phyloP scores from a whole-genome alignment of 2,888 invertebrate genomes.

The Acleris sparsana region DNA sequence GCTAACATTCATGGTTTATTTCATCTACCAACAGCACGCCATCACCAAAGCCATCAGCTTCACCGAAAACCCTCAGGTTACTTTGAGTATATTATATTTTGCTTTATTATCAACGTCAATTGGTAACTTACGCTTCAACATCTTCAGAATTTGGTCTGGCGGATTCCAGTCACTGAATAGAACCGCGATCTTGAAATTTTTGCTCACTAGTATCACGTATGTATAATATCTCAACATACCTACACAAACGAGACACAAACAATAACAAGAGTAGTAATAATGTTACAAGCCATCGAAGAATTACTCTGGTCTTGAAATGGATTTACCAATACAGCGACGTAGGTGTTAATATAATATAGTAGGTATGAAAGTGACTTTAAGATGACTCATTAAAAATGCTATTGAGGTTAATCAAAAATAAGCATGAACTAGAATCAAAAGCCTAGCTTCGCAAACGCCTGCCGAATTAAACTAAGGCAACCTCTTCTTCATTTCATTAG shows the following conservation, averaged over 20 bases:
- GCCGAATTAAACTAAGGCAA: conserved; percentile 14
- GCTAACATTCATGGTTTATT: conserved; percentile 68
- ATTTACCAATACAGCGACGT: too few species aligned
- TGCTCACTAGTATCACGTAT: too few species aligned
- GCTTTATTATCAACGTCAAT: conserved; percentile 49
- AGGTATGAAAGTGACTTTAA: too few species aligned
- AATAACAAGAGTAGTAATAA: too few species aligned
- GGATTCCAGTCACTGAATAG: too few species aligned
- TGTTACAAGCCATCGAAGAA: too few species aligned
- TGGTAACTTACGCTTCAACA: conserved; percentile 10
- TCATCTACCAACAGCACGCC: conserved; percentile 81
- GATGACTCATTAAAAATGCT: conserved; percentile 1
- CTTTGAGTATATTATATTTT: conserved; percentile 54
- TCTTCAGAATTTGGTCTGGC: conserved; percentile 1
- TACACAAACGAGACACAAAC: too few species aligned
- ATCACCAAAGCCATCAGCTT: conserved; percentile 82
- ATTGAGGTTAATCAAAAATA: conserved; percentile 6
- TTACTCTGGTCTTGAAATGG: too few species aligned
- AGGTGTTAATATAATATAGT: too few species aligned
- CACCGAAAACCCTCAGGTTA: conserved; percentile 83
- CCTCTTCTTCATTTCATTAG: conserved; percentile 29
- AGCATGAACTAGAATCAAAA: conserved; percentile 16
- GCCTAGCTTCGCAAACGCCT: conserved; percentile 24
- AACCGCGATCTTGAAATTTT: too few species aligned
- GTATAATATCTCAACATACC: too few species aligned